phyloP scores from a whole-genome alignment of 2,113 vertebrate species.

The Bos javanicus region DNA sequence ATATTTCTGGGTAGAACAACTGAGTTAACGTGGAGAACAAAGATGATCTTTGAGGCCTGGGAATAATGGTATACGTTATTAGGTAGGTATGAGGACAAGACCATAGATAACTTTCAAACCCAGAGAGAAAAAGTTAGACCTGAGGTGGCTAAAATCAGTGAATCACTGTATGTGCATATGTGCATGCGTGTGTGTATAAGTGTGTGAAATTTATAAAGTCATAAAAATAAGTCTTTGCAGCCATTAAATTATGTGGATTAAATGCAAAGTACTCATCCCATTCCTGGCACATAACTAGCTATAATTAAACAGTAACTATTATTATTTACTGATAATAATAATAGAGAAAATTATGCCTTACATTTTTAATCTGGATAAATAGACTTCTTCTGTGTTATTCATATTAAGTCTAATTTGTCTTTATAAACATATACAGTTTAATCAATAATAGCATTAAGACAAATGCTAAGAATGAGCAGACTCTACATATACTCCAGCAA shows the following conservation, averaged over 20 bases:
- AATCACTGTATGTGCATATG: not conserved
- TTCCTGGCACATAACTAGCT: not conserved
- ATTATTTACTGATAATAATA: not conserved
- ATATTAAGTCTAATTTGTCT: not conserved
- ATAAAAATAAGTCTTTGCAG: not conserved
- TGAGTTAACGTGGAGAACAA: not conserved
- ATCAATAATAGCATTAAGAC: not conserved
- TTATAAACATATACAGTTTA: not conserved
- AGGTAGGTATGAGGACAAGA: not conserved
- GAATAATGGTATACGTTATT: not conserved
- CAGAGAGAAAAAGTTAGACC: not conserved
- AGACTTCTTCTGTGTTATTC: not conserved
- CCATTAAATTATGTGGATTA: not conserved
- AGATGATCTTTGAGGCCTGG: not conserved
- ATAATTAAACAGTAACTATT: not conserved
- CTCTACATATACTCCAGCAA: not conserved
- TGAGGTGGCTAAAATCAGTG: not conserved
- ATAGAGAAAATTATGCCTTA: conserved; percentile 18
- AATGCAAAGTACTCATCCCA: not conserved
- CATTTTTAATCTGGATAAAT: conserved; percentile 35
- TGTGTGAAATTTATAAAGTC: not conserved
- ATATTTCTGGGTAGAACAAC: not conserved
- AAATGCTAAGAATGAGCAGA: not conserved
- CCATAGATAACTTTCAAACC: not conserved
- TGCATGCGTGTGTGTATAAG: not conserved